A percentile compares a stretch with the other conserved stretches of the same genome.
These are phyloP conservation scores for Eubasilissa regina DNA, from an alignment of 1,140 invertebrate genomes.

Conservation along the genomic window DNA sequence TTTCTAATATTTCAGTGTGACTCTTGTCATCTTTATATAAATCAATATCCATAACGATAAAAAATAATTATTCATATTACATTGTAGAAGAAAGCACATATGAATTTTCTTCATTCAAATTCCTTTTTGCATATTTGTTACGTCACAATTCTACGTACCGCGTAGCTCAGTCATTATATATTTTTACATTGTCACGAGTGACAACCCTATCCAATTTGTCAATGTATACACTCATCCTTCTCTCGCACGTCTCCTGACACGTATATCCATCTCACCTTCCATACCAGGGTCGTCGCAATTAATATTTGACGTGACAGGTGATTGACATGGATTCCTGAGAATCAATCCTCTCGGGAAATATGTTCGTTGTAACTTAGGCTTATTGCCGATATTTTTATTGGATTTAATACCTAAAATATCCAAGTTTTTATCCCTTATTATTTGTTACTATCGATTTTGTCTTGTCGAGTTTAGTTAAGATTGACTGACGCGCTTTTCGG, in stretches of 20 bases:
- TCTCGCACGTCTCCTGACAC: background rate
- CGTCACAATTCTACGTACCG: background rate
- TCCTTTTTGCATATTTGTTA: too few relatives aligned
- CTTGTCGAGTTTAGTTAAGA: too few relatives aligned
- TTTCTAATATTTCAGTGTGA: too few relatives aligned
- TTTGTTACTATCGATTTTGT: too few relatives aligned
- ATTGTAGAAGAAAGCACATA: too few relatives aligned
- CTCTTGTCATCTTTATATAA: too few relatives aligned
- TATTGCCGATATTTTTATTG: constrained; percentile 1
- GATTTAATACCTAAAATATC: too few relatives aligned
- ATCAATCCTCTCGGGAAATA: constrained; percentile 16
- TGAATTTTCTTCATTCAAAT: too few relatives aligned
- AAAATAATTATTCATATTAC: too few relatives aligned
- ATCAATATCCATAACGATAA: too few relatives aligned
- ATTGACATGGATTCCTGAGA: constrained; percentile 4
- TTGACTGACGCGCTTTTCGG: too few relatives aligned
- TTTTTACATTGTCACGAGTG: constrained; percentile 10
- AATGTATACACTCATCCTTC: background rate
- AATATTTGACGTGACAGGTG: constrained; percentile 6
- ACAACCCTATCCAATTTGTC: constrained; percentile 20
- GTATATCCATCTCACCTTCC: constrained; percentile 13
- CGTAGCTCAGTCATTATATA: constrained; percentile 7
- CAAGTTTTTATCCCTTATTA: too few relatives aligned
- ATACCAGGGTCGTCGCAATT: constrained; percentile 7
- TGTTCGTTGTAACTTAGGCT: background rate